A percentile compares a stretch with the other conserved stretches of the same genome.
Evolutionary conservation across 2,888 invertebrate species (phyloP).

Genomic region (Megalurothrips usitatus): DNA sequence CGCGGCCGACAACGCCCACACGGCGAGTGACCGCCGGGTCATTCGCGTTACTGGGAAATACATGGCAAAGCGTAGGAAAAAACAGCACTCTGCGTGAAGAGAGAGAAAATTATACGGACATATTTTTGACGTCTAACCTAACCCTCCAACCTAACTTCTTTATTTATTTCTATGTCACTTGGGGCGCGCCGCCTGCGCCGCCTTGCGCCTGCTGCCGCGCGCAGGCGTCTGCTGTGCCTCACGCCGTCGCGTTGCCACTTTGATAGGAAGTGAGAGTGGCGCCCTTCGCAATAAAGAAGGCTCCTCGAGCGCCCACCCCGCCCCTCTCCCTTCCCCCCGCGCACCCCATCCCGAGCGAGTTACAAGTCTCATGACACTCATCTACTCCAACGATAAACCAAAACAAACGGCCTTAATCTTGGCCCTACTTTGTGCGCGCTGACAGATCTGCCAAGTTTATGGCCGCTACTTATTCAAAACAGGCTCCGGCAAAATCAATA

Average conservation of each 20-base stretch:
- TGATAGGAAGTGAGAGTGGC: not conserved
- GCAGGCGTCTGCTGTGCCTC: too few species aligned
- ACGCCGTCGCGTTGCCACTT: too few species aligned
- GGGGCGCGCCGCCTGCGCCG: too few species aligned
- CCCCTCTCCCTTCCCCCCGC: not conserved
- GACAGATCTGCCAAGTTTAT: constrained; percentile 25
- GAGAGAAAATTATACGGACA: too few species aligned
- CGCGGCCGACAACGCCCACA: not conserved
- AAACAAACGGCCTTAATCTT: constrained; percentile 18
- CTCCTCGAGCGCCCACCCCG: not conserved
- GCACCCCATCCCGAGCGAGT: not conserved
- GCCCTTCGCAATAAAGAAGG: not conserved
- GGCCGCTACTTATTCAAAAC: constrained; percentile 24
- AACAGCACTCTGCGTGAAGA: too few species aligned
- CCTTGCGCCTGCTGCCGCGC: too few species aligned
- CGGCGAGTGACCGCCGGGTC: too few species aligned
- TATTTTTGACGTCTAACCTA: too few species aligned
- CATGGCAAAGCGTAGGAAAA: too few species aligned
- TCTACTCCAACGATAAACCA: constrained; percentile 6
- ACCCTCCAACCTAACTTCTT: too few species aligned
- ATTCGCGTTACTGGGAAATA: too few species aligned
- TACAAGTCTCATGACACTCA: constrained; percentile 21
- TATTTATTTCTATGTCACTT: too few species aligned
- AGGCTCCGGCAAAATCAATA: constrained; percentile 1
- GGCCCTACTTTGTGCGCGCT: constrained; percentile 16